Conservation (phyloP, 2,888 invertebrate genomes). For the Yponomeuta sedellus region DNA sequence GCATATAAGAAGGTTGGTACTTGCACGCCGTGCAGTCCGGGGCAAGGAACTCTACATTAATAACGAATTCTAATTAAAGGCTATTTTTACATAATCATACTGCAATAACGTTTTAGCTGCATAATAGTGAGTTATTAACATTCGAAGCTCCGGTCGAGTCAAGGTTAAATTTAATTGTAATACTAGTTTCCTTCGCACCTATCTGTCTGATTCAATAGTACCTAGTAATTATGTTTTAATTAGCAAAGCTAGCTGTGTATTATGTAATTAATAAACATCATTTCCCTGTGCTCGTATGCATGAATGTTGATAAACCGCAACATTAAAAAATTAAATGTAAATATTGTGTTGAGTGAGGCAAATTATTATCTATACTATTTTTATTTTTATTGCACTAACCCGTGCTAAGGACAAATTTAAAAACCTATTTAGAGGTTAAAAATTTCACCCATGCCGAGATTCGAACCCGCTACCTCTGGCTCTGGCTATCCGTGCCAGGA, state of each 20-base stretch:
- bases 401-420: no score
- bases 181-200: constrained; percentile 6
- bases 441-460: no score
- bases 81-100: not conserved
- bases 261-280: not conserved
- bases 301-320: not conserved
- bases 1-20: not conserved
- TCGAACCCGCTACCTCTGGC: no score
- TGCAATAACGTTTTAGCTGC: not conserved
- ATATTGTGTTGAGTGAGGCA: no score
- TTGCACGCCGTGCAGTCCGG: not conserved
- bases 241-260: not conserved
- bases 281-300: not conserved
- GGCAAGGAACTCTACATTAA: not conserved
- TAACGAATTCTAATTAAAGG: not conserved
- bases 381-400: no score
- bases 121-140: constrained; percentile 11
- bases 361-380: no score
- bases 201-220: constrained; percentile 3
- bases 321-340: no score
- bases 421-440: no score
- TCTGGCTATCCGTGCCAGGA: no score
- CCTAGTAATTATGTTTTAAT: constrained; percentile 9
- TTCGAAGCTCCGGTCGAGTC: not conserved
- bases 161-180: constrained; percentile 13